These are phyloP conservation scores for Cataglyphis altisquamis DNA, from an alignment of 2,888 invertebrate species.

Conservation along the genomic window DNA sequence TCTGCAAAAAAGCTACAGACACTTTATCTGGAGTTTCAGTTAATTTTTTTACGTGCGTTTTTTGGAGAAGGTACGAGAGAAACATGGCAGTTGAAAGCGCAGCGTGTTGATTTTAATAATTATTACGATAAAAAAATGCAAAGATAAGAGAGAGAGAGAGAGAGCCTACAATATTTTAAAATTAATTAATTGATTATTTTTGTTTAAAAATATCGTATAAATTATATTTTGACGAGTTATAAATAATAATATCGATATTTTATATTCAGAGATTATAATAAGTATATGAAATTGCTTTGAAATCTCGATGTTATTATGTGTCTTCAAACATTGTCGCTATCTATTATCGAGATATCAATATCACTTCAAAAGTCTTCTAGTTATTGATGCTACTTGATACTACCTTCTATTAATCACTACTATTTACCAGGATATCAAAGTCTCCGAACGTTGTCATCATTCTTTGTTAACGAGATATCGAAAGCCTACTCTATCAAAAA, in stretches of 20 bases:
- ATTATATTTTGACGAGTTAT: background rate
- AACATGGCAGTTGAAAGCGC: background rate
- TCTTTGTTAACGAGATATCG: background rate
- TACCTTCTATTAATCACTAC: background rate
- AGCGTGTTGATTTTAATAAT: background rate
- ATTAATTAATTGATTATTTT: too few relatives aligned
- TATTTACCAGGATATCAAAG: background rate
- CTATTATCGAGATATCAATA: background rate
- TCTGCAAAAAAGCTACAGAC: too few relatives aligned
- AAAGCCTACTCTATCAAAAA: background rate
- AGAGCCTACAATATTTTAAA: background rate
- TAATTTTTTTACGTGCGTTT: background rate
- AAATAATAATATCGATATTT: background rate
- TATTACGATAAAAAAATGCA: background rate
- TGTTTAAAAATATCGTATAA: background rate
- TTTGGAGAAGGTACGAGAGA: background rate
- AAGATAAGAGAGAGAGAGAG: background rate
- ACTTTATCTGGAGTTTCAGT: too few relatives aligned
- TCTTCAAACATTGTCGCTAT: background rate
- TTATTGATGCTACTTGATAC: background rate
- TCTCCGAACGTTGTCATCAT: background rate
- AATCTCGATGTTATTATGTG: background rate
- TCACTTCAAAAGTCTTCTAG: background rate
- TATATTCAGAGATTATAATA: background rate
- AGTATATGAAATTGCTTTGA: background rate